A percentile compares a stretch with the other conserved stretches of the same genome.
Evolutionary conservation across 2,797 vertebrate species (phyloP).

Genomic region (Microctenopoma lineatum): DNA sequence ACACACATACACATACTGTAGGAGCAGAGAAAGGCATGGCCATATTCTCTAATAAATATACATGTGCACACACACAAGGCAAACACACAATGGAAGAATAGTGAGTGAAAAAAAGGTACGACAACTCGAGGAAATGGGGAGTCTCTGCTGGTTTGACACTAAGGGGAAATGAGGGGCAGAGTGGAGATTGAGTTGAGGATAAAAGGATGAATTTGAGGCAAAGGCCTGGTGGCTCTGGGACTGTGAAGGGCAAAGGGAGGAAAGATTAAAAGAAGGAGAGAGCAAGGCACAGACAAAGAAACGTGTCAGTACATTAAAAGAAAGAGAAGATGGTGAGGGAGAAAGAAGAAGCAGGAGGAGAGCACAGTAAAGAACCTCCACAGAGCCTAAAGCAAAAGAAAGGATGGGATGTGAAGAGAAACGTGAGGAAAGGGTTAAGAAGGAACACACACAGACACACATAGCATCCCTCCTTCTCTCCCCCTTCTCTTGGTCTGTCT

Average conservation of each 20-base stretch:
- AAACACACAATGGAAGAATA: constrained; percentile 31
- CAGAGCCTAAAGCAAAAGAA: constrained; percentile 48
- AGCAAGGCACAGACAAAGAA: constrained; percentile 43
- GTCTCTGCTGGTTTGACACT: constrained; percentile 44
- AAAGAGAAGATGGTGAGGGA: constrained; percentile 27
- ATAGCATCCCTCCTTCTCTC: constrained; percentile 30
- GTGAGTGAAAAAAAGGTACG: constrained; percentile 16
- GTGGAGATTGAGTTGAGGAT: constrained; percentile 33
- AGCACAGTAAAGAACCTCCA: constrained; percentile 42
- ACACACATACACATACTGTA: constrained; percentile 9
- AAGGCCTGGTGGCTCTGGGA: constrained; percentile 44
- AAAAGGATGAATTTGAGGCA: constrained; percentile 41
- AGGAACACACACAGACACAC: constrained; percentile 21
- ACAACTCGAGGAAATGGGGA: constrained; percentile 12
- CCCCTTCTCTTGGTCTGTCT: constrained; percentile 62
- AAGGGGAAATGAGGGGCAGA: constrained; percentile 41
- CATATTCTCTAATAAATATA: constrained; percentile 28
- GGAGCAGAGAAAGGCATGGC: constrained; percentile 23
- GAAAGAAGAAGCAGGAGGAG: constrained; percentile 37
- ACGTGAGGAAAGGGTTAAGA: constrained; percentile 63
- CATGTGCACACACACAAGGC: constrained; percentile 5
- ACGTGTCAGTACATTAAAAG: constrained; percentile 43
- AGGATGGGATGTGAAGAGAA: constrained; percentile 48
- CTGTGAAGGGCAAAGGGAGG: constrained; percentile 56
- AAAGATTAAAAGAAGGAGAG: constrained; percentile 49